Conservation (phyloP, 2,888 invertebrate genomes). For the Mactromeris polynyma region DNA sequence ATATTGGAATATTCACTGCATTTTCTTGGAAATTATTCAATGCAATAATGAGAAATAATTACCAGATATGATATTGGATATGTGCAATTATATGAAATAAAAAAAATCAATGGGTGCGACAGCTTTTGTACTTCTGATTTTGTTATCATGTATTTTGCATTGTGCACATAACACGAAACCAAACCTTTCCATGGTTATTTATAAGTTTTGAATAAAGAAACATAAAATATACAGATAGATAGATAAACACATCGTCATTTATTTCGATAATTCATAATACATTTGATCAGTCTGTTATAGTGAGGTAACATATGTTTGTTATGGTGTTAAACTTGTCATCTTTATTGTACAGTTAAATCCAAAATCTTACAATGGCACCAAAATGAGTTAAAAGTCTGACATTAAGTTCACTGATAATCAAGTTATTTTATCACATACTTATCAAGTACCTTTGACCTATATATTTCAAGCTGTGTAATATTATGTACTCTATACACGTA, state of each 20-base stretch:
- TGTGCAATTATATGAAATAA: conserved; percentile 3
- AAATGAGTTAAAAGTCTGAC: background rate
- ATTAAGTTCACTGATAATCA: background rate
- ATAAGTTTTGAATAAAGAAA: background rate
- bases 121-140: background rate
- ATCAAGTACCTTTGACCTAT: background rate
- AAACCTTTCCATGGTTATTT: background rate
- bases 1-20: background rate
- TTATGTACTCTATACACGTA: background rate
- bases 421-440: background rate
- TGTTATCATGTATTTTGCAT: background rate
- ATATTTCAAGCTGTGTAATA: background rate
- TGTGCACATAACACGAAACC: background rate
- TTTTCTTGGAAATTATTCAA: background rate
- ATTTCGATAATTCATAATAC: too few species aligned
- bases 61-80: background rate
- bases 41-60: background rate
- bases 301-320: too few species aligned
- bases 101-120: background rate
- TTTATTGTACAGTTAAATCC: too few species aligned
- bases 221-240: background rate
- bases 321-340: too few species aligned
- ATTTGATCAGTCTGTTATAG: too few species aligned
- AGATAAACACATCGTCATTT: too few species aligned
- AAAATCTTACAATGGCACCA: background rate